Evolutionary conservation across 1,140 invertebrate genomes (phyloP), one percentile per base, ranked within the genome.

Genomic region (Heterodera carotae): DNA sequence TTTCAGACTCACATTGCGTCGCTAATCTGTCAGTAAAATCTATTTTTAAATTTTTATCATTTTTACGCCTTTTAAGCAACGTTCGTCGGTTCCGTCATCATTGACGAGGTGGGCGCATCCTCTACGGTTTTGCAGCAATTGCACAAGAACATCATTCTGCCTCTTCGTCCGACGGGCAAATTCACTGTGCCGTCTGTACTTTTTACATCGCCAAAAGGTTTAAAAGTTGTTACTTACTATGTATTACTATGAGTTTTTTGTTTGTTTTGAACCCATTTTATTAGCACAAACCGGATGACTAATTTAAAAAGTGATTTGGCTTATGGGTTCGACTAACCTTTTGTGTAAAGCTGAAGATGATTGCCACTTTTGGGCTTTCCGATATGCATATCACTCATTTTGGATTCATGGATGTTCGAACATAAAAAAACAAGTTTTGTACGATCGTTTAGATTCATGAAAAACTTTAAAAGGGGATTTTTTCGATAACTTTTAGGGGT

Each of bases 151-250:
- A 34, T 78, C 15, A 76, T 78, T 10, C 29, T 68, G 8, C 77
- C 77, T 22, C 56, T 78, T 33, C 76, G 75, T 15, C 34, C 79
- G 7, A 29, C 62, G 22, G 25, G 36, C 6, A 78, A 78, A 22
- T 68, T 69, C 18, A 33, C n/a, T 2, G n/a, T 69, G 22, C 72
- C 27, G 34, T 78, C 77, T 25, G 39, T 29, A 18, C 39, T 78
- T 15, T 78, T 48, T 36, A 53, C 12, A 3, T 76, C 77, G 25
- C 62, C 77, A n/a, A 78, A 78, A 79, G 77, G 77, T 78, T n/a
- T n/a, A n/a, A n/a, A n/a, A 10, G 8, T 76, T 31, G 22, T 39
- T 22, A 22, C 48, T 76, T 31, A 22, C 31, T 7, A 2, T 76
- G n/a, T n/a, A n/a, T 77, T 66, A 31, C 22, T 66, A 48, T 39